Percentiles rank a stretch among this genome's conserved stretches.
These are phyloP conservation scores for Sussaba pulchella DNA, from an alignment of 2,888 invertebrate genomes.

Conservation along the genomic window DNA sequence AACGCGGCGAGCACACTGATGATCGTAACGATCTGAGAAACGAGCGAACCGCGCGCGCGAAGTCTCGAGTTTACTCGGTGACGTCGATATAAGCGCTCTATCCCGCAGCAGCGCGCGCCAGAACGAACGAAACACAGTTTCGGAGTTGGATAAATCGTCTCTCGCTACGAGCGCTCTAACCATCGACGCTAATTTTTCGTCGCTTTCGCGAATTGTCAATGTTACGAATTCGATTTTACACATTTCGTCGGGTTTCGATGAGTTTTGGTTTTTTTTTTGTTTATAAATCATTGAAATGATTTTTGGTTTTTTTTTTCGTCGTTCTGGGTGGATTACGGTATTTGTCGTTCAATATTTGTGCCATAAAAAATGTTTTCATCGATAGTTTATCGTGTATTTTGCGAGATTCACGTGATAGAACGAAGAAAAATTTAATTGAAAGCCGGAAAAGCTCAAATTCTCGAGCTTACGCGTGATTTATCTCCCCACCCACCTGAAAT, in stretches of 20 bases:
- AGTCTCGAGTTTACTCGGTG: slow-evolving; percentile 26
- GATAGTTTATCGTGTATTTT: too few relatives aligned
- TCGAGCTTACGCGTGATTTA: too few relatives aligned
- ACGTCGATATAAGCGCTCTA: slow-evolving; percentile 42
- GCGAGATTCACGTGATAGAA: too few relatives aligned
- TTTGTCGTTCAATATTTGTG: background rate
- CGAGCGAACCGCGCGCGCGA: slow-evolving; percentile 35
- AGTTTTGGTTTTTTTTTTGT: background rate
- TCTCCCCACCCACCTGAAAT: background rate
- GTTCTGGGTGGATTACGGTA: background rate
- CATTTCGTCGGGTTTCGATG: background rate
- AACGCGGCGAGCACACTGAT: slow-evolving; percentile 63
- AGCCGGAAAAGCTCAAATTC: too few relatives aligned
- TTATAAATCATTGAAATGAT: too few relatives aligned
- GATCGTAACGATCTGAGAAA: slow-evolving; percentile 58
- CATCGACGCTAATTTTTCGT: slow-evolving; percentile 1
- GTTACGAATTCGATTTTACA: background rate
- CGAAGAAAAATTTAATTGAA: too few relatives aligned
- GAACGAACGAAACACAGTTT: slow-evolving; percentile 21
- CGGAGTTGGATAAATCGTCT: slow-evolving; percentile 7
- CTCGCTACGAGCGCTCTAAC: background rate
- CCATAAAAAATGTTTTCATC: background rate
- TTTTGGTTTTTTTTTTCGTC: too few relatives aligned
- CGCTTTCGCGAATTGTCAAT: background rate
- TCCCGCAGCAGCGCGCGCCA: slow-evolving; percentile 23